phyloP scores from a whole-genome alignment of 2,797 vertebrate genomes.

The Typhlichthys subterraneus region DNA sequence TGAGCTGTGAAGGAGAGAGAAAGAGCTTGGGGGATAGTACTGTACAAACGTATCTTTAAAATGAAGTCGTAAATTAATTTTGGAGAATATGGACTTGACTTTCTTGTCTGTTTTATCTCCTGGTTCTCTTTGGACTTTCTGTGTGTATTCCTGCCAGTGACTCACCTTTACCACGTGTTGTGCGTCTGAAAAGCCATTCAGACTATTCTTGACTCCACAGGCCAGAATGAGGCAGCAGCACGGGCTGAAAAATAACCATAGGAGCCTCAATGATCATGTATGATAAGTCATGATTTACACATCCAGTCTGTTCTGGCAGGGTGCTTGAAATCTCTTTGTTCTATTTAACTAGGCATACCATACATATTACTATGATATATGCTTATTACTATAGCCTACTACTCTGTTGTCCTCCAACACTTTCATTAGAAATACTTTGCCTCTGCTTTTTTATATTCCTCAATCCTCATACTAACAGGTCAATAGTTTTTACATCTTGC shows the following conservation, averaged over 20 bases:
- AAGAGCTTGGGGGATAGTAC: not conserved
- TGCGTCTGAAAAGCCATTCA: slow-evolving; percentile 24
- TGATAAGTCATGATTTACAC: too few species aligned
- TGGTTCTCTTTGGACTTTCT: slow-evolving; percentile 7
- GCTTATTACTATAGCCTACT: too few species aligned
- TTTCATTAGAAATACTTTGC: too few species aligned
- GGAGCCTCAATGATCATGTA: too few species aligned
- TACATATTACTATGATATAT: too few species aligned
- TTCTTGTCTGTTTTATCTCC: not conserved
- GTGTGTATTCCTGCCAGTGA: slow-evolving; percentile 43
- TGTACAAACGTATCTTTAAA: not conserved
- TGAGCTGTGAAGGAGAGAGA: slow-evolving; percentile 34
- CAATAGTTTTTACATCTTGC: too few species aligned
- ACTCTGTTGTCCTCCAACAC: too few species aligned
- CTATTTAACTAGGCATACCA: too few species aligned
- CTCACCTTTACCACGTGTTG: slow-evolving; percentile 46
- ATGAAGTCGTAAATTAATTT: slow-evolving; percentile 57
- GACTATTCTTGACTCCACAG: slow-evolving; percentile 18
- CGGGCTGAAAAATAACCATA: not conserved
- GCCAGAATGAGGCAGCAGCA: slow-evolving; percentile 15
- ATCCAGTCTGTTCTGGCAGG: too few species aligned
- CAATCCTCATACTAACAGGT: too few species aligned
- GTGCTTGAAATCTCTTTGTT: too few species aligned
- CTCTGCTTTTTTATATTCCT: not conserved
- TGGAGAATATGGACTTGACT: slow-evolving; percentile 36